These are phyloP conservation scores for Nothoprocta pentlandii DNA, from an alignment of 2,113 vertebrate genomes.

Conservation along the genomic window DNA sequence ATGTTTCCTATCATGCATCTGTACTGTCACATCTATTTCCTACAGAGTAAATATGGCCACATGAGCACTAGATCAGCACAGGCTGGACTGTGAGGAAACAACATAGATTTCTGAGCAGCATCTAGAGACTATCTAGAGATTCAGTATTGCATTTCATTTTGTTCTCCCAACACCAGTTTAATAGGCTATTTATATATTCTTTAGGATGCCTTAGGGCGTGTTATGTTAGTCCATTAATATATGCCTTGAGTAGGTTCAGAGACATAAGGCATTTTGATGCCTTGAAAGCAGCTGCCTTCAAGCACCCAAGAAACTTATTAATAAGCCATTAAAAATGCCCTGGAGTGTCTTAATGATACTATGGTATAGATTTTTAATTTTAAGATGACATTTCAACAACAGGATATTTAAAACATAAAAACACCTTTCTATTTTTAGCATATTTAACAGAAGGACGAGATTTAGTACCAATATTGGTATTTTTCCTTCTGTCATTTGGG, in stretches of 20 bases:
- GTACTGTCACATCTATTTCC: neutral
- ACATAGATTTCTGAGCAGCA: conserved; percentile 8
- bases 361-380: conserved; percentile 45
- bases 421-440: neutral
- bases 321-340: conserved; percentile 47
- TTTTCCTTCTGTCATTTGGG: neutral
- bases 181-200: conserved; percentile 44
- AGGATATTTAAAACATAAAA: neutral
- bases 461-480: neutral
- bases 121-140: neutral
- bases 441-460: neutral
- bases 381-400: conserved; percentile 3
- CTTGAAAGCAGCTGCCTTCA: conserved; percentile 24
- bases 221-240: conserved; percentile 45
- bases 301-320: conserved; percentile 36
- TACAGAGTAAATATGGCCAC: neutral
- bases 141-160: conserved; percentile 54
- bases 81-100: conserved; percentile 28
- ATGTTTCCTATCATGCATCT: neutral
- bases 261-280: neutral
- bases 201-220: conserved; percentile 22
- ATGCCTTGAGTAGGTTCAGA: conserved; percentile 12
- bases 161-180: conserved; percentile 34
- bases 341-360: conserved; percentile 26
- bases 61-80: neutral